Percentiles rank a stretch among this genome's conserved stretches.
phyloP scores from a whole-genome alignment of 1,140 invertebrate genomes.

The silkworm (Bombyx mori) region ASM3026992v2 NC_085128.1:8296501-8297000 shows the following conservation, averaged over 20 bases:
- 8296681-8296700: not conserved
- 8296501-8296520: constrained; percentile 12
- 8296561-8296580: constrained; percentile 16
- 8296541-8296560: constrained; percentile 13
- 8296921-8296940: constrained; percentile 2
- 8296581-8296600: constrained; percentile 4
- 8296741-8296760: not conserved
- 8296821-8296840: constrained; percentile 1
- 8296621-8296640: not conserved
- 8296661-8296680: not conserved
- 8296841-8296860: not conserved
- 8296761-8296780: not conserved
- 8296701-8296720: not conserved
- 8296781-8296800: not conserved
- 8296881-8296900: constrained; percentile 1
- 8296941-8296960: constrained; percentile 2
- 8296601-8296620: not conserved
- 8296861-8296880: constrained; percentile 2
- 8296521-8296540: constrained; percentile 13
- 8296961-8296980: constrained; percentile 1
- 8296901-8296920: constrained; percentile 3
- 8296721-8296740: not conserved
- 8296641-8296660: not conserved
- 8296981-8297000: not conserved
- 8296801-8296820: not conserved